A percentile compares a stretch with the other conserved stretches of the same genome.
These are phyloP conservation scores for Crocuta crocuta DNA, from an alignment of 2,113 vertebrate species.

Conservation along the genomic window DNA sequence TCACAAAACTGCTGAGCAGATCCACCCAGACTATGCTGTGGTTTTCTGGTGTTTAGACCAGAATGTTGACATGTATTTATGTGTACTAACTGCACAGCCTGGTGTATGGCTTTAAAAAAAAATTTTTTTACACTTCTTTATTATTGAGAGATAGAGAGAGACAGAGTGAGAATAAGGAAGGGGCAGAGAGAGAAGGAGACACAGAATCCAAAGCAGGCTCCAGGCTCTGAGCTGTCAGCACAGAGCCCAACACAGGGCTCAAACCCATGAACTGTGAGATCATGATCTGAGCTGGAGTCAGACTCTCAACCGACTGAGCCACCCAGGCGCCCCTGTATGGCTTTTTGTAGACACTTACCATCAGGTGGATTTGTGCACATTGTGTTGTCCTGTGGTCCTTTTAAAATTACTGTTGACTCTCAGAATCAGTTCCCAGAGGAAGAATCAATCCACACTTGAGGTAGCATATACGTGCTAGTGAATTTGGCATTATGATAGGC, in stretches of 20 bases:
- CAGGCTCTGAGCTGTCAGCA: too few relatives aligned
- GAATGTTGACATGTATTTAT: background rate
- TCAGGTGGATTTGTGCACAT: background rate
- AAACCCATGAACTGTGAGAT: too few relatives aligned
- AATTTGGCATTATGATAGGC: background rate
- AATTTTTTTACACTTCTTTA: too few relatives aligned
- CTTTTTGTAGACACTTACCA: background rate
- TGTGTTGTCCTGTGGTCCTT: background rate
- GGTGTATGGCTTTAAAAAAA: background rate
- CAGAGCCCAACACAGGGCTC: too few relatives aligned
- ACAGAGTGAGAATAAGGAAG: too few relatives aligned
- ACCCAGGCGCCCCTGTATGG: too few relatives aligned
- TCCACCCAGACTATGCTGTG: background rate
- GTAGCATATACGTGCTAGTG: background rate
- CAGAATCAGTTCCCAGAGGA: background rate
- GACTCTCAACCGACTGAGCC: too few relatives aligned
- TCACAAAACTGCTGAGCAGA: background rate
- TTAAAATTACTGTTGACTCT: constrained; percentile 8
- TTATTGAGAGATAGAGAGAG: too few relatives aligned
- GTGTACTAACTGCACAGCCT: background rate
- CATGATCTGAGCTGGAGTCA: too few relatives aligned
- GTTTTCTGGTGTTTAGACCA: background rate
- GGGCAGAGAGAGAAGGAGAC: too few relatives aligned
- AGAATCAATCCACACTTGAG: background rate
- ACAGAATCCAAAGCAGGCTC: too few relatives aligned